Percentiles rank a stretch among this genome's conserved stretches.
Conservation (phyloP, 2,888 invertebrate genomes). For the Matsumyia berberina region DNA sequence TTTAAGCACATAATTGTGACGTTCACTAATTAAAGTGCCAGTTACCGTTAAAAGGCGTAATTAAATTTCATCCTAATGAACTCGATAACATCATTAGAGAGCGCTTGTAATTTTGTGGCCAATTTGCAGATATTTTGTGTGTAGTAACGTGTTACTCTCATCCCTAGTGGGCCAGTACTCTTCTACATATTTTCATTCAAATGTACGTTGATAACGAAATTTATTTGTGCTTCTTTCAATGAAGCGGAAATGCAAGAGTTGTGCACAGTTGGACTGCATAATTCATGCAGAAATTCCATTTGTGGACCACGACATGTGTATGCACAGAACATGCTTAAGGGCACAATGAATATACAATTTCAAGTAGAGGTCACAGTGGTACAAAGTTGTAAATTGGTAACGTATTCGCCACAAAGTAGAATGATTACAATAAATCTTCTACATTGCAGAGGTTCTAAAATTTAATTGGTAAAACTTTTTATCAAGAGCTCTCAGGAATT, state of each 20-base stretch:
- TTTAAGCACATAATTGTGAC: conserved; percentile 47
- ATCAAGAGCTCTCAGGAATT: too few species aligned
- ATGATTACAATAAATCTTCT: neutral
- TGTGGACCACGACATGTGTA: neutral
- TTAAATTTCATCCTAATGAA: conserved; percentile 52
- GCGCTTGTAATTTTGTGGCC: conserved; percentile 16
- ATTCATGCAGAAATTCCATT: too few species aligned
- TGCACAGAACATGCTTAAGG: neutral
- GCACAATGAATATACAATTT: neutral
- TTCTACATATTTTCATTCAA: neutral
- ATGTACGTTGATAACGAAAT: neutral
- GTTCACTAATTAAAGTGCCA: conserved; percentile 53
- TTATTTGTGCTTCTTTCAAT: neutral
- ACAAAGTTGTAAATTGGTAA: neutral
- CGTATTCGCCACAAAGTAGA: conserved; percentile 16
- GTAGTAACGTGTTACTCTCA: too few species aligned
- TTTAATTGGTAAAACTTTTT: too few species aligned
- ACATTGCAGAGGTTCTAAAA: neutral
- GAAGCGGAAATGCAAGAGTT: neutral
- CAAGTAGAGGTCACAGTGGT: neutral
- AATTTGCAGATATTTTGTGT: conserved; percentile 2
- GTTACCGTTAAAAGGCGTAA: conserved; percentile 53
- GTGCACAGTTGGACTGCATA: too few species aligned
- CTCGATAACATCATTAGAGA: conserved; percentile 35
- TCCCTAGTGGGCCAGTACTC: too few species aligned